Evolutionary conservation across 2,888 invertebrate species (phyloP), one percentile per base, ranked within the genome.

Genomic region (Netelia virgata): DNA sequence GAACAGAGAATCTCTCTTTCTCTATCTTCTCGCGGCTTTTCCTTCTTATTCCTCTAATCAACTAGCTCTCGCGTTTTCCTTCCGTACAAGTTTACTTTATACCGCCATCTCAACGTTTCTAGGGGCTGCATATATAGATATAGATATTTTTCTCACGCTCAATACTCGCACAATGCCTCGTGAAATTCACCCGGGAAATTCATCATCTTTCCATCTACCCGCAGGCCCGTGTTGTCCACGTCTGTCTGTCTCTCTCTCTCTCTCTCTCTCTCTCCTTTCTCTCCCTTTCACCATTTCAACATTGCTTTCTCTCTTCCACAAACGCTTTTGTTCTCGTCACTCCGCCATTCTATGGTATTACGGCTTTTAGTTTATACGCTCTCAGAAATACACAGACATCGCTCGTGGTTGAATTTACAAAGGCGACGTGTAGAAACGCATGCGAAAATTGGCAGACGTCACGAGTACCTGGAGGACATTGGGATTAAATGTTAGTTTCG

Each of bases 1-100:
- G n/a, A 9, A 28, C 28, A 0, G 28, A 28, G 28, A 1, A 16
- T 16, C 23, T 5, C n/a, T 53, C 53, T 63, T 36, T 9, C 63
- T 28, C 16, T 28, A 28, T 28, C 28, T 28, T 5, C 28, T 28
- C 28, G 28, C 9, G 6, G 57, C 53, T 50, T 76, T 66, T 76
- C 16, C n/a, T 14, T 63, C 55, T 69, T 74, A 74, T 74, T 55
- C 69, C 69, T 83, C 69, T 69, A 69, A 78, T 83, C 55, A 78
- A 77, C 72, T 61, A 50, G 18, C 47, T 61, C 57, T 41, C 77
- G 11, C 11, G 59, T 47, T 73, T 73, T 53, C 59, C 11, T 53
- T 53, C 2, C 9, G 20, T 50, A 69, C 53, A 47, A 47, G 1
- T 50, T 8, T 18, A n/a, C 18, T 14, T 9, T 9, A n/a, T 20